phyloP scores from a whole-genome alignment of 2,888 invertebrate species.

The Platycnemis pennipes region DNA sequence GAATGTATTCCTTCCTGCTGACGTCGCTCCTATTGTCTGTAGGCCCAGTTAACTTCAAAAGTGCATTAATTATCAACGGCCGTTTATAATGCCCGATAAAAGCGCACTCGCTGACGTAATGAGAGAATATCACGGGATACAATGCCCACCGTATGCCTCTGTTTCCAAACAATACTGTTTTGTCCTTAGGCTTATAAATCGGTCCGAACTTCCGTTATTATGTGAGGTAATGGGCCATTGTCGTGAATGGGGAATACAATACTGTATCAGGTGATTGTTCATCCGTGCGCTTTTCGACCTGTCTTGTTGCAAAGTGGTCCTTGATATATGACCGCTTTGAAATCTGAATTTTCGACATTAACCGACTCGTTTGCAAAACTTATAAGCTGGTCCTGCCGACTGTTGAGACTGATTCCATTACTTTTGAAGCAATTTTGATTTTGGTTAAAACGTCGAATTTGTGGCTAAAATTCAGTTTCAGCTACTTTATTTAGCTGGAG shows the following conservation, averaged over 20 bases:
- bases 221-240: not conserved
- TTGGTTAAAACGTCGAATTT: no score
- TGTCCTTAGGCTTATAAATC: not conserved
- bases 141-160: not conserved
- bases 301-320: not conserved
- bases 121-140: not conserved
- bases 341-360: not conserved
- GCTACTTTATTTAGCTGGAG: no score
- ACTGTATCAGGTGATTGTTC: not conserved
- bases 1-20: not conserved
- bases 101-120: not conserved
- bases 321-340: not conserved
- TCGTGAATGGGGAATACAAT: not conserved
- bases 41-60: not conserved
- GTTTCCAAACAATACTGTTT: not conserved
- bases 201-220: not conserved
- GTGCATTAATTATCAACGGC: not conserved
- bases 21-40: not conserved
- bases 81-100: not conserved
- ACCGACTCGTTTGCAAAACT: no score
- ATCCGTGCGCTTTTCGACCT: not conserved
- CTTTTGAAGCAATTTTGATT: no score
- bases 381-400: no score
- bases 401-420: no score
- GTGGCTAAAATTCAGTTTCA: no score